These are phyloP conservation scores for Probaryconus sp. DNA, from an alignment of 1,140 invertebrate species.

Conservation along the genomic window DNA sequence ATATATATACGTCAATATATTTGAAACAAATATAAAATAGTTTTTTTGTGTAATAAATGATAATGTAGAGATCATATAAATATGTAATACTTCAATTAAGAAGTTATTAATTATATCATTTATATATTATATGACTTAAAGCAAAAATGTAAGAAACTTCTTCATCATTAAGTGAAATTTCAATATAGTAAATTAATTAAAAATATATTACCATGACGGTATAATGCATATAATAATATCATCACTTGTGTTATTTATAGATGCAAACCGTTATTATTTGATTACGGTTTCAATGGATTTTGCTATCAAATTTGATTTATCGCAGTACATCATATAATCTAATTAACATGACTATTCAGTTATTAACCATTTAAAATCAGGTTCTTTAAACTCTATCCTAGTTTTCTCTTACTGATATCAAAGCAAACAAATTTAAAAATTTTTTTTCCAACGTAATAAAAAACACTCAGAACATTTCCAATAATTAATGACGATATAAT, in stretches of 20 bases:
- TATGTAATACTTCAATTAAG: no score
- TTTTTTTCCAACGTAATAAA: constrained; percentile 3
- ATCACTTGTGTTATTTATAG: neutral
- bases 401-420: constrained; percentile 51
- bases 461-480: constrained; percentile 9
- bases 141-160: no score
- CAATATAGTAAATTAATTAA: no score
- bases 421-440: constrained; percentile 18
- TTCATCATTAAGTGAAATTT: no score
- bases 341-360: constrained; percentile 46
- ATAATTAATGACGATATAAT: constrained; percentile 22
- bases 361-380: constrained; percentile 46
- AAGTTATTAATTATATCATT: no score
- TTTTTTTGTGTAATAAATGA: no score
- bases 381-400: constrained; percentile 41
- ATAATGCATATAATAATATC: no score
- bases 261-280: constrained; percentile 7
- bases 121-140: no score
- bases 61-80: no score
- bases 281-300: constrained; percentile 11
- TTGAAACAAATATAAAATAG: no score
- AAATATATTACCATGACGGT: no score
- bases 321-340: constrained; percentile 40
- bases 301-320: constrained; percentile 21
- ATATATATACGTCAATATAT: no score